phyloP scores from a whole-genome alignment of 2,888 invertebrate genomes.

The Latrodectus elegans region DNA sequence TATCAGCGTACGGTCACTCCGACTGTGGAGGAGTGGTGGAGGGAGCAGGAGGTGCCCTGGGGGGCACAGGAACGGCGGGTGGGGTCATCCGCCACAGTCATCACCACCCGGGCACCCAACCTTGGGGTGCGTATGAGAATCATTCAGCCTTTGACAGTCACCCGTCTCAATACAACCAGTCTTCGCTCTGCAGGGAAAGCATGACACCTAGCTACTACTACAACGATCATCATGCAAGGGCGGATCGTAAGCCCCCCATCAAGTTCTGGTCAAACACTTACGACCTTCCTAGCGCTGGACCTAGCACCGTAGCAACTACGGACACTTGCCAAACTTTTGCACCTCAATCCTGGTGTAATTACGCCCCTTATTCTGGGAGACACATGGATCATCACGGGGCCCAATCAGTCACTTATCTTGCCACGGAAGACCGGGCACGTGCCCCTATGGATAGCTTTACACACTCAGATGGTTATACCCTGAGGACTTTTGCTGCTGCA shows the following conservation, averaged over 20 bases:
- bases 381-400: conserved; percentile 69
- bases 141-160: conserved; percentile 67
- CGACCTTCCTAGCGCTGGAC: conserved; percentile 60
- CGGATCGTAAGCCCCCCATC: conserved; percentile 62
- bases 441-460: conserved; percentile 67
- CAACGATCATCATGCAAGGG: conserved; percentile 50
- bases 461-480: conserved; percentile 64
- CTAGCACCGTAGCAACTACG: conserved; percentile 60
- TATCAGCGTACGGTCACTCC: conserved; percentile 59
- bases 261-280: conserved; percentile 70
- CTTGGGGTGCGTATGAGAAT: conserved; percentile 62
- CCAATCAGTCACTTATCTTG: conserved; percentile 63
- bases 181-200: conserved; percentile 43
- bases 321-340: conserved; percentile 69
- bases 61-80: conserved; percentile 50
- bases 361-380: conserved; percentile 68
- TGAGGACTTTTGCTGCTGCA: conserved; percentile 64
- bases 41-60: conserved; percentile 44
- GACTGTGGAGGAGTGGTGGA: conserved; percentile 67
- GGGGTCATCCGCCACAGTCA: conserved; percentile 58
- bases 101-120: conserved; percentile 44
- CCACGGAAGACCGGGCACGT: conserved; percentile 59
- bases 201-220: conserved; percentile 65
- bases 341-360: conserved; percentile 70
- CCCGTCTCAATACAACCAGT: conserved; percentile 62